Percentiles rank a stretch among this genome's conserved stretches.
These are phyloP conservation scores for Trachymyrmex septentrionalis DNA, from an alignment of 1,140 invertebrate species.

Conservation along the genomic window DNA sequence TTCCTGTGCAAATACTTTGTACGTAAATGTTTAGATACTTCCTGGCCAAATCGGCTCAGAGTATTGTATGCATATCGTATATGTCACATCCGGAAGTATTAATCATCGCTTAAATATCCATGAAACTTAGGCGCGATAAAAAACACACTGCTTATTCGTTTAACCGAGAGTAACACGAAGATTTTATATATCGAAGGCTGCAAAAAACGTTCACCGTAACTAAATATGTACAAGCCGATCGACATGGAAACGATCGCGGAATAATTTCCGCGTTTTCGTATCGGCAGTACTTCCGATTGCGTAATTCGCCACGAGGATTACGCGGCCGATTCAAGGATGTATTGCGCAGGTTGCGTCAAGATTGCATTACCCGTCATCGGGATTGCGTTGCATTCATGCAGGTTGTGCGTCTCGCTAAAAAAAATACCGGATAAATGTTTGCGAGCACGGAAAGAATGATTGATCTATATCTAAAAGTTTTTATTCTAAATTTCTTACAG, in stretches of 20 bases:
- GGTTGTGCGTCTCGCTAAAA: not conserved
- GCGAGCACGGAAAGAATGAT: too few species aligned
- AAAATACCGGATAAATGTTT: not conserved
- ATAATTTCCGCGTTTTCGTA: conserved; percentile 11
- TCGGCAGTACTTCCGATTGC: not conserved
- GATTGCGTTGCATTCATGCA: not conserved
- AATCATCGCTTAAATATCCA: not conserved
- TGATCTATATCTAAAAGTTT: too few species aligned
- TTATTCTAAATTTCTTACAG: too few species aligned
- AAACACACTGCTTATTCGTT: not conserved
- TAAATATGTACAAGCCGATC: too few species aligned
- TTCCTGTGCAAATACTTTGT: conserved; percentile 1
- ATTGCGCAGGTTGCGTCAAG: not conserved
- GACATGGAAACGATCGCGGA: not conserved
- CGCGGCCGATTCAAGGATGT: not conserved
- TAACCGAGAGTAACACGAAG: not conserved
- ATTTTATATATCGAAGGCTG: not conserved
- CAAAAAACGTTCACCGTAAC: not conserved
- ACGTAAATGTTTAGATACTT: not conserved
- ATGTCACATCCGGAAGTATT: not conserved
- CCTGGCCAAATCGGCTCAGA: not conserved
- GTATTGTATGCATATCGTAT: conserved; percentile 17
- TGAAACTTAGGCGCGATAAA: conserved; percentile 1
- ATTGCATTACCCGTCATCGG: not conserved
- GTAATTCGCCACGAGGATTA: not conserved